phyloP scores from a whole-genome alignment of 2,113 vertebrate genomes.

The Tyto alba region DNA sequence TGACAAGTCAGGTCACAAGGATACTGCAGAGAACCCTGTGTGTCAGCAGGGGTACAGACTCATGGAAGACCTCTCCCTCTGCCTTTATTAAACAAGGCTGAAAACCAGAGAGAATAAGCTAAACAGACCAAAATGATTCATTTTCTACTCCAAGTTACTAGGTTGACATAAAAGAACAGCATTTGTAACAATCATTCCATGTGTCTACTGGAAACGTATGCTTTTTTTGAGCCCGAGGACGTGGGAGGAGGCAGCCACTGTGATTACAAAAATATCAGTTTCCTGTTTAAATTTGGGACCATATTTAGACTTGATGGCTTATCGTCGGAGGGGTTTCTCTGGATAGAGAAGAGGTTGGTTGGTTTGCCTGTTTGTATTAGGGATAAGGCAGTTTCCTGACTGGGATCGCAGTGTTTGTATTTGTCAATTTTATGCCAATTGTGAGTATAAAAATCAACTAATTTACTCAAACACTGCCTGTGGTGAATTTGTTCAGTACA shows the following conservation, averaged over 20 bases:
- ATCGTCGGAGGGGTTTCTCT: neutral
- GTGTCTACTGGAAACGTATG: neutral
- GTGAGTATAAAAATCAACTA: neutral
- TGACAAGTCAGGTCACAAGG: neutral
- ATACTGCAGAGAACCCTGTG: neutral
- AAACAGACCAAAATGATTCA: neutral
- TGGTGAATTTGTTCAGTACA: neutral
- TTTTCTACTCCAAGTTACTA: neutral
- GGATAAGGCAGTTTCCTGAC: neutral
- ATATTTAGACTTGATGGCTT: neutral
- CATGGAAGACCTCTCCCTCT: neutral
- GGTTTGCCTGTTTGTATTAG: slow-evolving; percentile 4
- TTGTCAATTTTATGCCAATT: neutral
- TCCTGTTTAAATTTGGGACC: slow-evolving; percentile 37
- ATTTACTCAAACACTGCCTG: neutral
- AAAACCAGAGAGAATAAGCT: neutral
- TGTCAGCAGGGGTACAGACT: neutral
- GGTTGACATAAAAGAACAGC: neutral
- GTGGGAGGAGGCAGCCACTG: neutral
- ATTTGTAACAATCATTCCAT: neutral
- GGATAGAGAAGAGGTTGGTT: neutral
- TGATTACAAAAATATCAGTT: slow-evolving; percentile 3
- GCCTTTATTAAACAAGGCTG: neutral
- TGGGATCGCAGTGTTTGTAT: neutral
- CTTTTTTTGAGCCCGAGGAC: neutral